Evolutionary conservation across 64 coral and sea anemone species (phyloP), one percentile per base, ranked within the genome.

Genomic region (Trachythela sp.): DNA sequence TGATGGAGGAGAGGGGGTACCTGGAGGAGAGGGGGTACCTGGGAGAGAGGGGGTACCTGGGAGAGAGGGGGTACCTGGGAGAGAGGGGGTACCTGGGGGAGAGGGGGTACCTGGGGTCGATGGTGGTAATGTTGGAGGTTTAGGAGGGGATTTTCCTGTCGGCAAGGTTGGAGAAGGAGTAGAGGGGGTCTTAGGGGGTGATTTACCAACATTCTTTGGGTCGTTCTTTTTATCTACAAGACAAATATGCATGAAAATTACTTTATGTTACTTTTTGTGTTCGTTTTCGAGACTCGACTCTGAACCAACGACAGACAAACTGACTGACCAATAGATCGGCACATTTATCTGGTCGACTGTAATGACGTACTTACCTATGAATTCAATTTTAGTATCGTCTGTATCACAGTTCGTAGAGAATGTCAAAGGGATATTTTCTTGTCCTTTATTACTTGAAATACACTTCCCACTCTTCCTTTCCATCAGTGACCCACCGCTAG

Each of bases 311-410:
- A 1, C 42, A 45, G 42, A 45, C 42, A 45, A 45, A 6, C 42
- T 11, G 11, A 6, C 11, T 45, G 42, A 45, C 42, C 42, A 45
- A 4, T 45, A n/a, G n/a, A n/a, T n/a, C n/a, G n/a, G n/a, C n/a
- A n/a, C n/a, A n/a, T n/a, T n/a, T n/a, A n/a, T n/a, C n/a, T n/a
- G n/a, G n/a, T n/a, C n/a, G n/a, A n/a, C n/a, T n/a, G n/a, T n/a
- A n/a, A n/a, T n/a, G n/a, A n/a, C n/a, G n/a, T n/a, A n/a, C 30
- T 30, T 80, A 80, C 75, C 75, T 80, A 80, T 80, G 33, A 80
- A 80, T 17, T 29, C 37, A 37, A 80, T 8, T 80, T 36, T 80
- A 0, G 31, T 80, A 29, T 80, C 30, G 8, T 8, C 37, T 17
- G 33, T 36, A 39, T 80, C 34, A 13, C 75, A 80, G 11, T 5